A percentile compares a stretch with the other conserved stretches of the same genome.
These are phyloP conservation scores for Trissolcus basalis DNA, from an alignment of 1,140 invertebrate genomes.

Conservation along the genomic window DNA sequence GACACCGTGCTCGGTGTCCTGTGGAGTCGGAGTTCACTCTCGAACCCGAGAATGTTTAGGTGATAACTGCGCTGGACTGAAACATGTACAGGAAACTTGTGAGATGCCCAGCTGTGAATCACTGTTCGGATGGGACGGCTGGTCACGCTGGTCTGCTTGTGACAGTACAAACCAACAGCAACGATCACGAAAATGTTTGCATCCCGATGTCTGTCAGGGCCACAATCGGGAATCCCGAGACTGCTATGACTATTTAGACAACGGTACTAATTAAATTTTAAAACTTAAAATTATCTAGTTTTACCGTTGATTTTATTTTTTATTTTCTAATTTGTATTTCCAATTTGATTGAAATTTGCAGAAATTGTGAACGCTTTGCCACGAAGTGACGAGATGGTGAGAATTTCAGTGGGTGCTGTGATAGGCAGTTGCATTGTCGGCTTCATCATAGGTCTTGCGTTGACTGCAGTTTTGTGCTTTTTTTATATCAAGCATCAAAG, in stretches of 20 bases:
- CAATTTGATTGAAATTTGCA: slow-evolving; percentile 46
- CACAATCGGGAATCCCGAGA: slow-evolving; percentile 80
- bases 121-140: slow-evolving; percentile 78
- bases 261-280: no score
- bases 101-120: slow-evolving; percentile 79
- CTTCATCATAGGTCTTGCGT: slow-evolving; percentile 72
- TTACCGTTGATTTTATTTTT: no score
- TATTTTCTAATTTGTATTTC: slow-evolving; percentile 62
- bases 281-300: no score
- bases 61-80: slow-evolving; percentile 75
- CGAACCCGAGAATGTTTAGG: slow-evolving; percentile 79
- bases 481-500: slow-evolving; percentile 71
- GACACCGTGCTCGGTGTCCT: slow-evolving; percentile 85
- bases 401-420: slow-evolving; percentile 77
- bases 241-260: slow-evolving; percentile 77
- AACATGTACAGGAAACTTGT: slow-evolving; percentile 74
- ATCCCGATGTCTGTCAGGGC: slow-evolving; percentile 81
- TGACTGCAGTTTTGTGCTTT: slow-evolving; percentile 71
- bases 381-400: slow-evolving; percentile 71
- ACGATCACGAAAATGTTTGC: slow-evolving; percentile 79
- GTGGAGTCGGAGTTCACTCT: slow-evolving; percentile 81
- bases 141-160: slow-evolving; percentile 85
- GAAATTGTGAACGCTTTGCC: slow-evolving; percentile 68
- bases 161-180: slow-evolving; percentile 80
- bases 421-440: slow-evolving; percentile 77